Base-by-base conservation (phyloP, 2,113 vertebrate species). In the Pedetes capensis region DNA sequence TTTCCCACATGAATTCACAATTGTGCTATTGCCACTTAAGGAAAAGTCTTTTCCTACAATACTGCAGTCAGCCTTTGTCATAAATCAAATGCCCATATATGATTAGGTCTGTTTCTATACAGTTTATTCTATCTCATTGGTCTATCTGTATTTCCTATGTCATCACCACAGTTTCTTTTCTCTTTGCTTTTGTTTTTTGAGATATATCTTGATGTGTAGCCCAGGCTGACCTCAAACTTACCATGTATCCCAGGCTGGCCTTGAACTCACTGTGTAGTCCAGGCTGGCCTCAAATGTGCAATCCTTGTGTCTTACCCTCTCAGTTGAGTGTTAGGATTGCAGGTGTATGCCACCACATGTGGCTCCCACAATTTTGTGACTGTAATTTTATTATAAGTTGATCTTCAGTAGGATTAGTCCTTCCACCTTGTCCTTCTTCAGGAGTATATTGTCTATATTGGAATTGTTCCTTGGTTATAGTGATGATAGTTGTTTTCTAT, bases 401-500 rank as follows among this genome's bases (percentile, higher is more conserved):
- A 61, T 88, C 85, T 61, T 80, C 39, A 59, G 42, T 87, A 71
- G 22, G 57, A 11, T 79, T 92, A 53, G 14, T 66, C 20, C 13
- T 89, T 89, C 57, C 22, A 53, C 5, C 47, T 79, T 91, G 27
- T 88, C 79, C 27, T 93, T 95, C 44, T 89, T 80, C 49, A 94
- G 51, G 25, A 11, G 8, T 53, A 39, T 72, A 13, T 61, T 92
- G n/a, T 8, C 39, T 75, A 20, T 80, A 83, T 92, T 81, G 81
- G 20, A 57, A 81, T 18, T 82, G 16, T 85, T 95, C 17, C n/a
- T 82, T 61, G 37, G 27, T 17, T 49, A 47, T n/a, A 75, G 32
- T 47, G 66, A 64, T 86, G 29, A 83, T 68, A 44, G 20, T 61
- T 94, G n/a, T 75, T 16, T 91, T 79, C 37, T 69, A 44, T 47